A percentile compares a stretch with the other conserved stretches of the same genome.
These are phyloP conservation scores for Struthio camelus DNA, from an alignment of 2,113 vertebrate species.

Conservation along the genomic window DNA sequence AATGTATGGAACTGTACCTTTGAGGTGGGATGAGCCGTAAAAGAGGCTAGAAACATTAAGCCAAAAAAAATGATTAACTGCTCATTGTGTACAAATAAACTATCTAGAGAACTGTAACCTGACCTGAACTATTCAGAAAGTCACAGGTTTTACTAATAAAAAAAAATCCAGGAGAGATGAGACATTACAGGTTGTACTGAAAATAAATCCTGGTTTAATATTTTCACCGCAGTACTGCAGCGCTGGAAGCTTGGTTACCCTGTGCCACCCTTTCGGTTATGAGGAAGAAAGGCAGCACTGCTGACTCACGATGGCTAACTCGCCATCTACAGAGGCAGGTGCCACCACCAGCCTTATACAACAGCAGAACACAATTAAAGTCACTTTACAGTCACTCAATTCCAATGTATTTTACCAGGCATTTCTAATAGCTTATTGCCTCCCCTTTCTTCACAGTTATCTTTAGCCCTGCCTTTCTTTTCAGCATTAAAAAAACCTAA, in stretches of 20 bases:
- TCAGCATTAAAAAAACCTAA: neutral
- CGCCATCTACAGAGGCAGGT: neutral
- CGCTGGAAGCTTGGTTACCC: neutral
- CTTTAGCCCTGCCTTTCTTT: neutral
- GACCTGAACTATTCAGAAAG: neutral
- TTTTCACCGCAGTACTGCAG: neutral
- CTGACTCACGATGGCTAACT: neutral
- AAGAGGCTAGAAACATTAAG: neutral
- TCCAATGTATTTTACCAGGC: neutral
- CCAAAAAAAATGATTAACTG: neutral
- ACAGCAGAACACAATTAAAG: neutral
- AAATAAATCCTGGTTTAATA: neutral
- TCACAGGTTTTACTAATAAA: neutral
- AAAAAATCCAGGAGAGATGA: neutral
- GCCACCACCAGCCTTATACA: neutral
- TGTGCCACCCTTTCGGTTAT: neutral
- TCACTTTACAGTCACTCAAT: neutral
- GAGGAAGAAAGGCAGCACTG: neutral
- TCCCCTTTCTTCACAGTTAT: neutral
- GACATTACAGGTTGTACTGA: neutral
- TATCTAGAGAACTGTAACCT: neutral
- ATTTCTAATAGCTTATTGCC: neutral
- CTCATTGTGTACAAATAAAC: conserved; percentile 7
- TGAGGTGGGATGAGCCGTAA: neutral
- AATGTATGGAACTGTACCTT: conserved; percentile 9